Evolutionary conservation across 2,888 invertebrate genomes (phyloP), one percentile per base, ranked within the genome.

Genomic region (Drosophila cognata): DNA sequence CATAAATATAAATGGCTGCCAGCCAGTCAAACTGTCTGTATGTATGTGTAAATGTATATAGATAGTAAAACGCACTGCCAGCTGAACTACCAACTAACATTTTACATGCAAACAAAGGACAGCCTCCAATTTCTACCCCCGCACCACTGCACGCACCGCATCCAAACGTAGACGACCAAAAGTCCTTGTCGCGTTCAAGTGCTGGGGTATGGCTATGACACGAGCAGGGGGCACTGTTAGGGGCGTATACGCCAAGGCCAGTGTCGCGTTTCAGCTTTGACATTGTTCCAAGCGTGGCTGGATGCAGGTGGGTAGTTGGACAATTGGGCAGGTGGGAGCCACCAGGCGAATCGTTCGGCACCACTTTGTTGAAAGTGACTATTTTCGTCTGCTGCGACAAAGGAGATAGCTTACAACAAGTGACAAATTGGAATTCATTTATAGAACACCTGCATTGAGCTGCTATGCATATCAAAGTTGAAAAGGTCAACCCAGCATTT

Each of bases 1-100:
- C 90, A 90, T 90, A 90, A 87, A 87, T 84, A 80, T 70, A 70
- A 72, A 75, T 71, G 67, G 62, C 64, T 66, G 67, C 55, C 71
- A 76, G 68, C 66, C 72, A 64, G 79, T 62, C 66, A 53, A 67
- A 67, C 52, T 48, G 53, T 52, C 56, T 66, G 38, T 29, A 29
- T 41, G 31, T 58, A 50, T 61, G 62, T 62, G 50, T 57, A 38
- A 56, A 56, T 56, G 65, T 57, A 33, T 72, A 63, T 65, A 56
- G 62, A 76, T 80, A 65, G 78, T 67, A 46, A 52, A 79, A 81
- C 67, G 68, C 69, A 81, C 69, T 51, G 68, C 53, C 58, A 64
- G 51, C 76, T 69, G 56, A 81, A 73, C 77, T 74, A 78, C 74
- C 80, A 72, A 80, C 79, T 69, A 79, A 52, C 76, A 79, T 64